Base-by-base conservation (phyloP, 2,888 invertebrate species). In the Serripes groenlandicus region DNA sequence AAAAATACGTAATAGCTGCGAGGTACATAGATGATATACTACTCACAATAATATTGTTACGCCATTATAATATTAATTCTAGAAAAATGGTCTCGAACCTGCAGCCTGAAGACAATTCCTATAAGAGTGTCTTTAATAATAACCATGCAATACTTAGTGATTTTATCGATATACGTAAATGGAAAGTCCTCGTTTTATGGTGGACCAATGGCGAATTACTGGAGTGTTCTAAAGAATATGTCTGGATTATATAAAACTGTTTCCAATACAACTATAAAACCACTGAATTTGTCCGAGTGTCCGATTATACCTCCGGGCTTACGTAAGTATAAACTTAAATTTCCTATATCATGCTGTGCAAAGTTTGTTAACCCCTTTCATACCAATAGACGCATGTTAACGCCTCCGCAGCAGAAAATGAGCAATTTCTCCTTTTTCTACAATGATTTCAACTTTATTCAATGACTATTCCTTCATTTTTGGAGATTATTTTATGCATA, bases 131-230 rank as follows among this genome's bases (percentile, higher is more conserved):
- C 81, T 18, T 30, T 74, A 0, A 35, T 85, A 3, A 58, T 85
- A 1, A 34, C 69, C 1, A 5, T 77, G 5, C 85, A 85, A 28
- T 85, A 82, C 32, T 76, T 85, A 0, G 68, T 82, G 15, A 85
- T 82, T 52, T 71, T 78, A 7, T n/a, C 74, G 1, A 23, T 85
- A 7, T 69, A 42, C 42, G 30, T 62, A 23, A 52, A 71, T 9
- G 26, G 32, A 18, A 58, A 71, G 1, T 21, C 32, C 9, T 52
- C 66, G 23, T 26, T 26, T 11, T 66, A 37, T n/a, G 35, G 28
- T 3, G 9, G 15, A 7, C 37, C 37, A 15, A n/a, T 23, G 4
- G 26, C 66, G 9, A n/a, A n/a, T n/a, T 66, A 66, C 28, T 66
- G 66, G 66, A 66, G 9, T 3, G 66, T 26, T 1, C 15, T 42